Conservation (phyloP, 2,113 vertebrate species). For the Lipophrys pholis region DNA sequence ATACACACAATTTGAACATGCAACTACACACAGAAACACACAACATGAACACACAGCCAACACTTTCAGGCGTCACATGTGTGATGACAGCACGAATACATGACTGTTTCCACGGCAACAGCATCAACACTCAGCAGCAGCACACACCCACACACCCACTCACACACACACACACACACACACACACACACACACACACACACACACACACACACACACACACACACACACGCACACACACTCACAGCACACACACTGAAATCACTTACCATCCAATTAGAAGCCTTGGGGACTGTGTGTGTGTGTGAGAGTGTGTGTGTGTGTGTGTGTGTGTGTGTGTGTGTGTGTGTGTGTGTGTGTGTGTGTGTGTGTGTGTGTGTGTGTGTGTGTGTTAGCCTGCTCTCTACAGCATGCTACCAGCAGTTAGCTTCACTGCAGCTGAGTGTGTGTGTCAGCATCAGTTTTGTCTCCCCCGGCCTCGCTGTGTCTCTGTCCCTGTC, state of each 20-base stretch:
- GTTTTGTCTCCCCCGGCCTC: background rate
- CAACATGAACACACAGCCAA: no score
- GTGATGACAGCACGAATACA: constrained; percentile 1
- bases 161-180: constrained; percentile 19
- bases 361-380: constrained; percentile 6
- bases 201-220: background rate
- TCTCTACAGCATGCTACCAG: constrained; percentile 55
- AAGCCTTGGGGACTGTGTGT: constrained; percentile 49
- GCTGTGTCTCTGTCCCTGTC: background rate
- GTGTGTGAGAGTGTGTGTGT: constrained; percentile 29
- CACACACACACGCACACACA: constrained; percentile 9
- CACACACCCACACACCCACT: background rate
- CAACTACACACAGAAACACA: no score
- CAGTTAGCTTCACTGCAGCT: constrained; percentile 56
- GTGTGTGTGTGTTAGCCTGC: constrained; percentile 22
- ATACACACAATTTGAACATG: no score
- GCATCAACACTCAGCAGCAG: constrained; percentile 22
- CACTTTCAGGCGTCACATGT: no score
- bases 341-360: constrained; percentile 11
- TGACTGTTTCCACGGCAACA: constrained; percentile 41
- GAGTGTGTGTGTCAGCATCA: constrained; percentile 19
- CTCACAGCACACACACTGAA: constrained; percentile 1
- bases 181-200: background rate
- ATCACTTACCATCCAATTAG: constrained; percentile 69
- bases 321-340: constrained; percentile 6